Percentiles rank a stretch among this genome's conserved stretches.
These are phyloP conservation scores for Sterrhoptilus dennistouni DNA, from an alignment of 2,113 vertebrate genomes.

Conservation along the genomic window DNA sequence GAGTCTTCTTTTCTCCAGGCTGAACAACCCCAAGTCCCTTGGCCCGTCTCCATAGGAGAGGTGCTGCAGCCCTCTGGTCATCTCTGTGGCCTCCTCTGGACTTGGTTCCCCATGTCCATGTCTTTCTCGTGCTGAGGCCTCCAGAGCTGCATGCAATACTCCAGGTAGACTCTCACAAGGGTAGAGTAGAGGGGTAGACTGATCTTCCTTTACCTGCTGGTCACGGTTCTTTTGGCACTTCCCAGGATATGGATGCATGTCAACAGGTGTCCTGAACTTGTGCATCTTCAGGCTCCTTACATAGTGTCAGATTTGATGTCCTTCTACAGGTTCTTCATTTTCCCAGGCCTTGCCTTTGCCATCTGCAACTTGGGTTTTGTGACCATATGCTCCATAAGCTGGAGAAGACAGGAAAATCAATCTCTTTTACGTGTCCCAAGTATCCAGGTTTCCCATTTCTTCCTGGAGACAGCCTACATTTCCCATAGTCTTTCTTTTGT, in stretches of 20 bases:
- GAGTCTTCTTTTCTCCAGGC: background rate
- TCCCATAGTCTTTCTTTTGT: background rate
- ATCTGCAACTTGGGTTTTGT: background rate
- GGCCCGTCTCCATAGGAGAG: accelerated
- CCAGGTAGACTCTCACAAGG: background rate
- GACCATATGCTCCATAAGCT: too few species aligned
- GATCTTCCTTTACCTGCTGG: background rate
- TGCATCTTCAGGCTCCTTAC: background rate
- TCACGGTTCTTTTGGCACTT: background rate
- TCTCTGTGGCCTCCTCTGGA: background rate
- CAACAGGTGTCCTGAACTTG: too few species aligned
- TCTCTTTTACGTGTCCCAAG: background rate
- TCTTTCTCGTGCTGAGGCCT: background rate
- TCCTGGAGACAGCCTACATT: background rate
- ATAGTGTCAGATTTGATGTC: background rate
- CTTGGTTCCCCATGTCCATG: background rate
- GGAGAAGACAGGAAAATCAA: background rate
- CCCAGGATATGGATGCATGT: background rate
- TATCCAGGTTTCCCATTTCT: background rate
- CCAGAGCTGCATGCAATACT: background rate
- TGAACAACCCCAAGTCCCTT: background rate
- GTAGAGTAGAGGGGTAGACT: background rate
- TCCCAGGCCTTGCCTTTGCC: background rate
- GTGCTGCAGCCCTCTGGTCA: background rate
- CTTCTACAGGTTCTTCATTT: background rate